Evolutionary conservation across 2,113 vertebrate genomes (phyloP), one percentile per base, ranked within the genome.

Genomic region (Saguinus imperator): DNA sequence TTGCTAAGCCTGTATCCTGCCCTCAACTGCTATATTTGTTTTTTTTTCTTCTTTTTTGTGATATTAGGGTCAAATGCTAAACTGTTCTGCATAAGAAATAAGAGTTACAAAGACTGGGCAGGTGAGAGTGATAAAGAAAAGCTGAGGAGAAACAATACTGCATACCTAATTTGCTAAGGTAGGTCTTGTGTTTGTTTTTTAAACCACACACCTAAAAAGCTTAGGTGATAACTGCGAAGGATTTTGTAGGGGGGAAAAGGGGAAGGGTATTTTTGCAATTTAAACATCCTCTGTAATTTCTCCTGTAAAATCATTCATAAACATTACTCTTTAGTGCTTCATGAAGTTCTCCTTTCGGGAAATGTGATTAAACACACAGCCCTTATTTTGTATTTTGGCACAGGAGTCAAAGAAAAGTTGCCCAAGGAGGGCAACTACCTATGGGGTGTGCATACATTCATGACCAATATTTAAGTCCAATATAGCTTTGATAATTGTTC

Each of bases 401-500:
- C 12, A 68, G n/a, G 37, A 48, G 25, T 57, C 45, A 87, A n/a
- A 72, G 12, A 61, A 73, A 90, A 37, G 87, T 16, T 90, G 23
- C 48, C 21, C 25, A 77, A 57, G 17, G 50, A 86, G 37, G 66
- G 66, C 73, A 85, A 17, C 35, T 85, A 58, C 35, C 55, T 50
- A 52, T 93, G 25, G 81, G 11, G 48, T 72, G 18, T 87, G 58
- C 14, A 61, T n/a, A 27, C 5, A 40, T 6, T 64, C 45, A 79
- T 77, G 45, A 77, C 16, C 72, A 50, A 85, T 32, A 76, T 94
- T 90, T 32, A 95, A 64, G 32, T 79, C 35, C 16, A 82, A 55
- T 27, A 81, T 17, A 94, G 73, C 57, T 94, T 91, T 87, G 80
- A 32, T 72, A 90, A 92, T 73, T 91, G 40, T 45, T 95, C 96